A percentile compares a stretch with the other conserved stretches of the same genome.
phyloP scores from a whole-genome alignment of 1,140 invertebrate species.

The Drosophila pseudoananassae region DNA sequence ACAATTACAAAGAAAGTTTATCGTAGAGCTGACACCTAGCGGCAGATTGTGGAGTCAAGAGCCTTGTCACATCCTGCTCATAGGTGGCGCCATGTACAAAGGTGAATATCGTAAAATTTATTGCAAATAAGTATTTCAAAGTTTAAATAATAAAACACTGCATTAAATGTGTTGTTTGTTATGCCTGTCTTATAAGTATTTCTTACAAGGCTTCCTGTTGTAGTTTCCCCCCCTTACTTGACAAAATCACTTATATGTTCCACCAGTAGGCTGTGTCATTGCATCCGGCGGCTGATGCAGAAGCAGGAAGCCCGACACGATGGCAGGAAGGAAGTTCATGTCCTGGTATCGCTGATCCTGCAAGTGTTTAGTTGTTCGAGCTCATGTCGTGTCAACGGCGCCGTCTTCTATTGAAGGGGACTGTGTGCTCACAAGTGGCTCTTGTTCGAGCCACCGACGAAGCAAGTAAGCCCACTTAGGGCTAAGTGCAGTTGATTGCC shows the following conservation, averaged over 20 bases:
- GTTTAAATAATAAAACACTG: no score
- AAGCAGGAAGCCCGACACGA: conserved; percentile 6
- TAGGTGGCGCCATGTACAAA: not conserved
- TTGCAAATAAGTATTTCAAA: not conserved
- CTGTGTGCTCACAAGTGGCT: conserved; percentile 28
- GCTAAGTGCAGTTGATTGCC: conserved; percentile 66
- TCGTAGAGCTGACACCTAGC: not conserved
- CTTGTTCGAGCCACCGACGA: conserved; percentile 28
- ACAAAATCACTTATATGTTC: not conserved
- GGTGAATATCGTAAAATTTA: not conserved
- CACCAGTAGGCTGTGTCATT: conserved; percentile 16
- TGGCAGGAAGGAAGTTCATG: conserved; percentile 28
- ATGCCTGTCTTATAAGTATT: not conserved
- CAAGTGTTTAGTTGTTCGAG: conserved; percentile 35
- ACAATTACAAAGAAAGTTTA: not conserved
- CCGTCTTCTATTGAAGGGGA: conserved; percentile 17
- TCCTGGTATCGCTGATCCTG: conserved; percentile 47
- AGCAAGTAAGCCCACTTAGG: conserved; percentile 37
- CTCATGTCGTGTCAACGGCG: conserved; percentile 39
- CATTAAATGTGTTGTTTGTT: no score
- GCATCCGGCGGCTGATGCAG: conserved; percentile 28
- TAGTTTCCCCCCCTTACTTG: not conserved
- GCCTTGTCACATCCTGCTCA: not conserved
- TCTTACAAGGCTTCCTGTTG: not conserved
- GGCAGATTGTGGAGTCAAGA: not conserved